Base-by-base conservation (phyloP, 2,888 invertebrate species). In the Priocnemis perturbator region DNA sequence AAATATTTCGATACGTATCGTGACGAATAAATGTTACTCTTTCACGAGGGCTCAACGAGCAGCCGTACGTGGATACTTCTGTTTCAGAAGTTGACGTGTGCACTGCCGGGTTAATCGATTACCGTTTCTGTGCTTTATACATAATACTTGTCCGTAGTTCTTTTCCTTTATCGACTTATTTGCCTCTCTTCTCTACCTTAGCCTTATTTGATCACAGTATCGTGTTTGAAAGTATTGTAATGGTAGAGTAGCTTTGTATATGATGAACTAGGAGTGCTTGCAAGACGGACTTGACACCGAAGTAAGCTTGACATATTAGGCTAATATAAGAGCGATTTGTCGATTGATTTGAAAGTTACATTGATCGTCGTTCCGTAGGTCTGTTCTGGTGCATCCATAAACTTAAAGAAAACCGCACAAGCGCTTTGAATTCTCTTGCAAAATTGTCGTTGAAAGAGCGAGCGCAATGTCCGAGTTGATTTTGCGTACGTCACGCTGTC, bases 241-340 rank as follows among this genome's bases (percentile, higher is more conserved):
- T 45, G 60, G 77, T 79, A 79, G 78, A 79, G 64, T 70, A 62
- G 69, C 66, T 74, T 79, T 77, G 80, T 73, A 72, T 80, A 77
- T 77, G 55, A 64, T 62, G 44, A 55, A 67, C 37, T 77, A 76
- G 76, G 73, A 71, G 2, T 56, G 75, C 73, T 79, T 79, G 53
- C 30, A 47, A 17, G 58, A 69, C 52, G 60, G 60, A 62, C 48
- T 60, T 37, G 56, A 52, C 55, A 37, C 56, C 50, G 37, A 37
- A 37, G 37, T 37, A 48, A 60, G 45, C 23, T 66, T 65, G 73
- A 37, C 37, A 37, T 66, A 47, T 60, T 17, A 23, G 52, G 44
- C 37, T 19, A 30, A 37, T 19, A 2, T 19, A 2, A 58, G 60
- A 68, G 17, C 59, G 56, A 50, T 37, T 21, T 48, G 23, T 55